Base-by-base conservation (phyloP, 2,113 vertebrate species). In the Anhinga rufa region DNA sequence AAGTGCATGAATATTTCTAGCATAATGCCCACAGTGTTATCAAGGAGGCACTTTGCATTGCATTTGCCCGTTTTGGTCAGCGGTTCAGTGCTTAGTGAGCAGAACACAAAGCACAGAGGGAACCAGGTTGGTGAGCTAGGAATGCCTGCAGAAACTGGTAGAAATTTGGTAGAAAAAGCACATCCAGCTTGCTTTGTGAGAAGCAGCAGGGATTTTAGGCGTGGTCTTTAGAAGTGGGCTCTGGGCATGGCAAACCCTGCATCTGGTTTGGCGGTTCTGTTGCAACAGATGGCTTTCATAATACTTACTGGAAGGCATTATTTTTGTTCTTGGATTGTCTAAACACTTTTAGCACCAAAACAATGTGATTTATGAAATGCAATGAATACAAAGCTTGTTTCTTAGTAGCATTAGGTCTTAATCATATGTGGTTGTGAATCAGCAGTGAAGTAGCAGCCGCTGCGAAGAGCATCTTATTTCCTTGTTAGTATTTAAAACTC, bases 271-370 rank as follows among this genome's bases (percentile, higher is more conserved):
- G 57, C 71, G 44, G 81, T 54, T 94, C 88, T 85, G 40, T 89
- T 3, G 74, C 58, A 92, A 84, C 81, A 92, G 78, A 93, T 92
- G 75, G 81, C 62, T 95, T 95, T 95, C 36, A 29, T 92, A 94
- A 94, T 48, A 14, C 93, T 95, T 82, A 51, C 88, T 93, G 95
- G 70, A 87, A 97, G 92, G 86, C 91, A 72, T 89, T 68, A 17
- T 96, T 96, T 96, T 96, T 93, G 72, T 91, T 49, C 81, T 84
- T 54, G 65, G 22, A 28, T 97, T 97, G 91, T 92, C 74, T 91
- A 82, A 96, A 91, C 66, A 87, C 49, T 86, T 72, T 70, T 55
- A 91, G 91, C 70, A 90, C 70, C 78, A 86, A 91, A 92, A 79
- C 86, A 85, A 82, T 82, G 78, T 69, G 88, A 92, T 94, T 91